Evolutionary conservation across 1,140 invertebrate species (phyloP), one percentile per base, ranked within the genome.

Genomic region (Zaprionus kolodkinae): DNA sequence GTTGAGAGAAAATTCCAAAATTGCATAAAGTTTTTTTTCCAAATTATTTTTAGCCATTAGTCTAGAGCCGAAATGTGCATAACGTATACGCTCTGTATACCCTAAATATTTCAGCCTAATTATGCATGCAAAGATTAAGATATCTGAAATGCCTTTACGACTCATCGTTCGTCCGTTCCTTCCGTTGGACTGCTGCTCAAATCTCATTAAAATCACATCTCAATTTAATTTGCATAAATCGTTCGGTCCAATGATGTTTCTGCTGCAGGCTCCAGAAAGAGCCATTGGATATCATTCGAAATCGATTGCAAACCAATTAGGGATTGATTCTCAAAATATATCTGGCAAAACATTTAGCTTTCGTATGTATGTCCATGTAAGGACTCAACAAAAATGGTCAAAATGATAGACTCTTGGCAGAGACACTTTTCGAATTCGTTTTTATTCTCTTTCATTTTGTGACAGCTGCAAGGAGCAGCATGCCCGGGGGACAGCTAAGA

Each of bases 151-250:
- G n/a, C 40, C 40, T 45, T 21, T 50, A 25, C 45, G 45, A 50
- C 10, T 48, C 9, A 5, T 21, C 21, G 45, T 9, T 12, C 17
- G n/a, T 17, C 45, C 45, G 25, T 50, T 17, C n/a, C n/a, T 25
- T 45, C 11, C 45, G 45, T 45, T 45, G 45, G 45, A 43, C 43
- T 36, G 36, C 30, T 15, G 79, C 36, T 61, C 62, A 77, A 79
- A 69, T 79, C 38, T 75, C 83, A 87, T 87, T 83, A 87, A 87
- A 88, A 87, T 74, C 64, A 87, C 84, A 88, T 87, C 76, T 78
- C 73, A 66, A 88, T 88, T 83, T 83, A 62, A 83, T 87, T 83
- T 80, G 73, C 84, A 83, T 83, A 80, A 88, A 80, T 83, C 82
- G 72, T 3, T 6, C 72, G 87, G 72, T 59, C 50, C 59, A 63